These are phyloP conservation scores for Centropristis striata DNA, from an alignment of 2,113 vertebrate species.

Conservation along the genomic window DNA sequence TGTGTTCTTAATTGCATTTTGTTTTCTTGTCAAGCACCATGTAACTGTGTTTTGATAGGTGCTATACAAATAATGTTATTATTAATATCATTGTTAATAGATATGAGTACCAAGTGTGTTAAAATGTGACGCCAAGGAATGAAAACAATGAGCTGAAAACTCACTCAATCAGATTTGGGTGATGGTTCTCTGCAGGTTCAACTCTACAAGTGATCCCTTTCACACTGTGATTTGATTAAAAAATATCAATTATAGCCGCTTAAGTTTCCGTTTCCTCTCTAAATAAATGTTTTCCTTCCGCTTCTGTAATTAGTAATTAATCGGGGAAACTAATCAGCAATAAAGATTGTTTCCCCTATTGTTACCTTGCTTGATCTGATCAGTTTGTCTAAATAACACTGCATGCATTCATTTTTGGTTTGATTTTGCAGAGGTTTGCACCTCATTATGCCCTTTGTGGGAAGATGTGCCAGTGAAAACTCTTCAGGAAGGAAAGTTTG, in stretches of 20 bases:
- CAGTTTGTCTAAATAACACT: not conserved
- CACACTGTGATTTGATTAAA: not conserved
- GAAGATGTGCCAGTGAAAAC: not conserved
- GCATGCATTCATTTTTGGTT: not conserved
- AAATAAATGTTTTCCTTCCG: not conserved
- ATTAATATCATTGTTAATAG: too few relatives aligned
- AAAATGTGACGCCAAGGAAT: too few relatives aligned
- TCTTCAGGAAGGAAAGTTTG: not conserved
- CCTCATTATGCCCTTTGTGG: not conserved
- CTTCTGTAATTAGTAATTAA: not conserved
- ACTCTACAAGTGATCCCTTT: not conserved
- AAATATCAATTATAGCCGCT: not conserved
- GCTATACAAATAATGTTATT: too few relatives aligned
- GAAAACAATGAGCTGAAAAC: too few relatives aligned
- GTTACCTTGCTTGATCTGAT: too few relatives aligned
- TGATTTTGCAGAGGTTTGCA: too few relatives aligned
- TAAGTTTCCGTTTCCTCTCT: not conserved
- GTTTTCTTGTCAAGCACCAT: too few relatives aligned
- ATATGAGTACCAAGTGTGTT: too few relatives aligned
- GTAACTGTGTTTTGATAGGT: too few relatives aligned
- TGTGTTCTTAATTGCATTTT: too few relatives aligned
- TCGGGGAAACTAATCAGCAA: not conserved
- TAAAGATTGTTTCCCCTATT: not conserved
- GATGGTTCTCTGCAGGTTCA: not conserved
- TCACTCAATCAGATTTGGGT: not conserved